A percentile compares a stretch with the other conserved stretches of the same genome.
These are phyloP conservation scores for Lasiommata megera DNA, from an alignment of 2,888 invertebrate species.

Conservation along the genomic window DNA sequence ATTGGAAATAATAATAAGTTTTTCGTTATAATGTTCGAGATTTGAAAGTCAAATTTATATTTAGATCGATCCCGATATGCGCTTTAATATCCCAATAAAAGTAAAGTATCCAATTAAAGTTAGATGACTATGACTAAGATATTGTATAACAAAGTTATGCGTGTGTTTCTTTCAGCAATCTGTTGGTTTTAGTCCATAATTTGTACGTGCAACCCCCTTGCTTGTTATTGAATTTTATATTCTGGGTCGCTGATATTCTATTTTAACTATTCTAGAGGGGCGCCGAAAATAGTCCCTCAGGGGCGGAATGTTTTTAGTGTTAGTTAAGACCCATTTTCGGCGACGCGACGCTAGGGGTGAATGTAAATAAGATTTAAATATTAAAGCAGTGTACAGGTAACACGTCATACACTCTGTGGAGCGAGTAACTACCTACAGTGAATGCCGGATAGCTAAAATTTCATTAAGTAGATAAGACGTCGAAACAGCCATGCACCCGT, in stretches of 20 bases:
- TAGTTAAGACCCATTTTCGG: constrained; percentile 59
- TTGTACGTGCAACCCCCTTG: constrained; percentile 33
- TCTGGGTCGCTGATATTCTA: constrained; percentile 59
- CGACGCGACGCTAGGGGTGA: constrained; percentile 55
- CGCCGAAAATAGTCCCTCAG: constrained; percentile 64
- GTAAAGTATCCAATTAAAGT: too few species aligned
- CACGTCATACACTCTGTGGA: constrained; percentile 31
- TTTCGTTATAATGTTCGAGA: too few species aligned
- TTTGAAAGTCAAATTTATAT: too few species aligned
- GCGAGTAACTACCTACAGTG: not conserved
- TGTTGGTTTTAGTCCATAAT: constrained; percentile 1
- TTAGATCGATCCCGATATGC: too few species aligned
- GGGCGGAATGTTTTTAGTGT: constrained; percentile 52
- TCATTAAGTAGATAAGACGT: not conserved
- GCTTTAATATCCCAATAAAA: too few species aligned
- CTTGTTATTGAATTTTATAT: constrained; percentile 66
- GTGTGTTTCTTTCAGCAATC: not conserved
- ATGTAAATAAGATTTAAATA: constrained; percentile 76
- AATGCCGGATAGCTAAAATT: constrained; percentile 18
- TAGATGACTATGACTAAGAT: too few species aligned
- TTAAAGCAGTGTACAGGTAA: constrained; percentile 51
- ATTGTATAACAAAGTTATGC: not conserved
- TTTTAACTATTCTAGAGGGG: constrained; percentile 66
- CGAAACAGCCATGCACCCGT: too few species aligned
- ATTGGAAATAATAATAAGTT: too few species aligned